Conservation (phyloP, 2,113 vertebrate genomes). For the Gallinago paraguaiae region DNA sequence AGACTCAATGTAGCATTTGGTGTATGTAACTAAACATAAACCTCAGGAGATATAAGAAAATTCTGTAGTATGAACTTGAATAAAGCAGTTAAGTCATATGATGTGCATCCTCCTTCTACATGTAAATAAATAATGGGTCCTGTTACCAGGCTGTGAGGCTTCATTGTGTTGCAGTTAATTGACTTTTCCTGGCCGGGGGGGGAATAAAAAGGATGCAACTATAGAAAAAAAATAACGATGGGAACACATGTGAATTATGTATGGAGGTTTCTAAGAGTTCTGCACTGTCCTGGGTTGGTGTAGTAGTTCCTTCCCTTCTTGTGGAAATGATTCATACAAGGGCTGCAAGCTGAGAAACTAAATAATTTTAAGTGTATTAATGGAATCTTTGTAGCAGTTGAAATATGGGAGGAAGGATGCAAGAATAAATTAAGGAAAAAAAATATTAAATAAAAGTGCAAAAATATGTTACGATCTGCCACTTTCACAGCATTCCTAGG, state of each 20-base stretch:
- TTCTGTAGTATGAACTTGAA: not conserved
- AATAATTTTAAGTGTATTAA: not conserved
- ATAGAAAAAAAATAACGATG: not conserved
- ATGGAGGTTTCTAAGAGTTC: not conserved
- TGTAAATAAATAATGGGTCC: slow-evolving; percentile 14
- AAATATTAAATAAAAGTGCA: not conserved
- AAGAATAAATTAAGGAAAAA: not conserved
- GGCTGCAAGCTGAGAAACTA: not conserved
- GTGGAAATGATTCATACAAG: not conserved
- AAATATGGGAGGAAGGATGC: not conserved
- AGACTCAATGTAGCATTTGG: not conserved
- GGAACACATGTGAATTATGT: slow-evolving; percentile 13
- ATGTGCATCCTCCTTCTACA: not conserved
- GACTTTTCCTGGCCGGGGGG: not conserved
- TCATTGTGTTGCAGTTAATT: not conserved
- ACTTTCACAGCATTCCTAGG: not conserved
- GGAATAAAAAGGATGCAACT: not conserved
- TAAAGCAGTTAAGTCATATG: not conserved
- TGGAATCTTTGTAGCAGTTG: not conserved
- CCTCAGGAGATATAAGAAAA: not conserved
- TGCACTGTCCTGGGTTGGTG: not conserved
- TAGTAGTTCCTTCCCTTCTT: not conserved
- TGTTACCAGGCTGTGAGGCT: slow-evolving; percentile 1
- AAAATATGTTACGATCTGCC: not conserved
- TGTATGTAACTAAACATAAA: not conserved